A percentile compares a stretch with the other conserved stretches of the same genome.
Evolutionary conservation across 1,140 invertebrate species (phyloP).

Genomic region (Phymastichus coffea): DNA sequence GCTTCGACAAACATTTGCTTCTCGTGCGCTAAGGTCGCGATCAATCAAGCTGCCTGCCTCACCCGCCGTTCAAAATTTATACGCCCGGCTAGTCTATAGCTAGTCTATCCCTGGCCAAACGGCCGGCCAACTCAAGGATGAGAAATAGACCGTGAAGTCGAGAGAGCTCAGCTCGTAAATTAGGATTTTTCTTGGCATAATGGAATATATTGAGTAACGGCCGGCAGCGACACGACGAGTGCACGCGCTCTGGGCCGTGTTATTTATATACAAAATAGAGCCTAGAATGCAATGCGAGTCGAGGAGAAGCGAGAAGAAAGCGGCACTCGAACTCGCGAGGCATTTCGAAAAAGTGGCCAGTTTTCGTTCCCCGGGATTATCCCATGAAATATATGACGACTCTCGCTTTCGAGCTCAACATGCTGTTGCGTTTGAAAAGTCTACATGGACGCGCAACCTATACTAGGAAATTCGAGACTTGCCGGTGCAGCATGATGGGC

Average conservation of each 20-base stretch:
- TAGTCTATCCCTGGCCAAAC: too few relatives aligned
- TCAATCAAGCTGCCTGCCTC: too few relatives aligned
- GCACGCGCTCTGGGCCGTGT: too few relatives aligned
- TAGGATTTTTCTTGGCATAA: not conserved
- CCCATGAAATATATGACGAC: conserved; percentile 15
- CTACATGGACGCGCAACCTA: not conserved
- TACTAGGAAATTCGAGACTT: conserved; percentile 9
- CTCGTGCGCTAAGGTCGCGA: too few relatives aligned
- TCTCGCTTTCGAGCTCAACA: not conserved
- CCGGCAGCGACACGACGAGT: too few relatives aligned
- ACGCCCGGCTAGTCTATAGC: too few relatives aligned
- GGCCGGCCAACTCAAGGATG: not conserved
- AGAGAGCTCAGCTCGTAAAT: conserved; percentile 5
- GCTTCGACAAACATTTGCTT: too few relatives aligned
- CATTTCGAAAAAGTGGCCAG: conserved; percentile 17
- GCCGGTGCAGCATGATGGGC: not conserved
- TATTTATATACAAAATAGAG: too few relatives aligned
- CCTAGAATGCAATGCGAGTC: too few relatives aligned
- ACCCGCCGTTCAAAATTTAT: too few relatives aligned
- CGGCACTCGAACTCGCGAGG: conserved; percentile 14
- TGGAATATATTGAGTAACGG: conserved; percentile 13
- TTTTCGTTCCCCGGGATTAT: conserved; percentile 20
- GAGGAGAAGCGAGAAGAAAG: not conserved
- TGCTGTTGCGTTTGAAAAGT: not conserved
- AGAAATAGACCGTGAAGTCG: not conserved